A percentile compares a stretch with the other conserved stretches of the same genome.
Evolutionary conservation across 2,113 vertebrate species (phyloP).

Genomic region (Corythornis vintsioides): DNA sequence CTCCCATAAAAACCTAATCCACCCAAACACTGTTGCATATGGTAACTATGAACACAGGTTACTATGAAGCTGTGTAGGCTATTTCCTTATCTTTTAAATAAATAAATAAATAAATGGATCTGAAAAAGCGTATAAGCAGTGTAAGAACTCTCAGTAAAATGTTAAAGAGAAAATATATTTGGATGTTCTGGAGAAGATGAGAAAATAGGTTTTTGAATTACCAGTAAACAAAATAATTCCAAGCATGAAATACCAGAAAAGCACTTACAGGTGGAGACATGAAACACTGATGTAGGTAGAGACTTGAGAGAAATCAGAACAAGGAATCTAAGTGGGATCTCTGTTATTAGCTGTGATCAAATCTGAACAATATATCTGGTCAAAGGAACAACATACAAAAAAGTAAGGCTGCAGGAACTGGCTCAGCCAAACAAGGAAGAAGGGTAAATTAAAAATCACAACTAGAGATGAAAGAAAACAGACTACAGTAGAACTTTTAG

Average conservation of each 20-base stretch:
- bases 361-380: not conserved
- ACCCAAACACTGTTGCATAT: not conserved
- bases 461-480: not conserved
- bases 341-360: not conserved
- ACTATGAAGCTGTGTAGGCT: not conserved
- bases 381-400: not conserved
- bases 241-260: not conserved
- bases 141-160: not conserved
- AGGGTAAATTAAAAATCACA: not conserved
- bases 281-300: not conserved
- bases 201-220: not conserved
- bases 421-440: not conserved
- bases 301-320: not conserved
- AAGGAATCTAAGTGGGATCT: not conserved
- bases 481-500: not conserved
- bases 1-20: not conserved
- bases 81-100: not conserved
- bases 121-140: not conserved
- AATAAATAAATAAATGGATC: not conserved
- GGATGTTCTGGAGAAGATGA: not conserved
- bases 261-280: fast-evolving
- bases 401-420: not conserved
- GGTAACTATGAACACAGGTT: not conserved
- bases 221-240: not conserved
- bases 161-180: not conserved